These are phyloP conservation scores for Phenacoccus solenopsis DNA, from an alignment of 1,140 invertebrate genomes.

Conservation along the genomic window DNA sequence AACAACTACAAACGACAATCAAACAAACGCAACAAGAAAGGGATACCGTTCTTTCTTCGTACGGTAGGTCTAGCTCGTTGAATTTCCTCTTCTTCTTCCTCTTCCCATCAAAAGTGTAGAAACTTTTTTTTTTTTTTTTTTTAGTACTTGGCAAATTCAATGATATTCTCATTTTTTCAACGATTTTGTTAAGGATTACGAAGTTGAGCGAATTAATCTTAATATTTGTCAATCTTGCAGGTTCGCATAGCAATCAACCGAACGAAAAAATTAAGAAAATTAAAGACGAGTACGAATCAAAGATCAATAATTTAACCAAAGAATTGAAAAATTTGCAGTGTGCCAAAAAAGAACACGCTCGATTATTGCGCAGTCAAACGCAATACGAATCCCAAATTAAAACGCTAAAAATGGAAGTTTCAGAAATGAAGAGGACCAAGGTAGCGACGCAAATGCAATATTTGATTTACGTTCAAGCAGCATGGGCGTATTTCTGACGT, in stretches of 20 bases:
- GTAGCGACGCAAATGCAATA: no score
- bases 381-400: conserved; percentile 70
- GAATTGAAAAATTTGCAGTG: conserved; percentile 78
- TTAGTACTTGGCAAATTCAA: no score
- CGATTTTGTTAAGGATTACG: no score
- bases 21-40: conserved; percentile 81
- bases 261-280: conserved; percentile 73
- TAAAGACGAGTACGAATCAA: conserved; percentile 81
- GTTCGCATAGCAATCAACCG: conserved; percentile 33
- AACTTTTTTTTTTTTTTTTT: no score
- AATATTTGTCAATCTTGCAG: no score
- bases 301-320: conserved; percentile 65
- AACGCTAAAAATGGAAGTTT: conserved; percentile 63
- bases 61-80: conserved; percentile 33
- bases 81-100: no score
- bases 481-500: no score
- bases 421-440: conserved; percentile 77
- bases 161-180: no score
- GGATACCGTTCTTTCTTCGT: conserved; percentile 73
- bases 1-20: conserved; percentile 74
- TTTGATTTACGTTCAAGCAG: no score
- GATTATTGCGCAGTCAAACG: conserved; percentile 66
- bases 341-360: conserved; percentile 79
- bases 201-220: no score
- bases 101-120: no score